Evolutionary conservation across 2,113 vertebrate genomes (phyloP).

Genomic region (Psephotus haematonotus): DNA sequence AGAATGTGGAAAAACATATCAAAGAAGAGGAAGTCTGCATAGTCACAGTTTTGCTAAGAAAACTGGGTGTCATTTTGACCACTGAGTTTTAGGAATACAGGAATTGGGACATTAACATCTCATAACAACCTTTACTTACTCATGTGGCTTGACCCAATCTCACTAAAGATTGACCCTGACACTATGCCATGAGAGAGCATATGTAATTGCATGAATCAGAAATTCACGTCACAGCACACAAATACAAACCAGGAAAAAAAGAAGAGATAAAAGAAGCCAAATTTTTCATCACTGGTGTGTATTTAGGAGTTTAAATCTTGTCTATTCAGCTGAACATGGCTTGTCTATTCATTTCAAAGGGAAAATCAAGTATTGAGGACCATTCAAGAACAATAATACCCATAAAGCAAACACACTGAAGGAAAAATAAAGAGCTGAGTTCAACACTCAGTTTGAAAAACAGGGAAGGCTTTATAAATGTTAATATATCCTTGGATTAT

Average conservation of each 20-base stretch:
- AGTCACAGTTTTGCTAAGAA: not conserved
- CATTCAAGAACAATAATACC: not conserved
- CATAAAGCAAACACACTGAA: not conserved
- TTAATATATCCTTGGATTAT: not conserved
- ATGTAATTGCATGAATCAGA: not conserved
- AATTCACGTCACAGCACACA: not conserved
- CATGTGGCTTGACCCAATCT: not conserved
- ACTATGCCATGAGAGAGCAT: not conserved
- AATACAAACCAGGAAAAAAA: not conserved
- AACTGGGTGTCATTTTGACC: not conserved
- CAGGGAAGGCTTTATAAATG: not conserved
- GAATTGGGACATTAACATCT: not conserved
- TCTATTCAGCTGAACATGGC: not conserved
- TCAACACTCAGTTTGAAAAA: not conserved
- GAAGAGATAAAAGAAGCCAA: not conserved
- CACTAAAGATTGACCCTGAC: not conserved
- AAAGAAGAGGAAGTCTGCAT: not conserved
- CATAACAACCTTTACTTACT: not conserved
- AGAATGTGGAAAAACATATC: not conserved
- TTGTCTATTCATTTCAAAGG: not conserved
- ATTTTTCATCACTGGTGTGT: not conserved
- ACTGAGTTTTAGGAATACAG: not conserved
- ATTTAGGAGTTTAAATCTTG: not conserved
- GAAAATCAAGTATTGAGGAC: not conserved
- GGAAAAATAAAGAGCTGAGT: not conserved